These are phyloP conservation scores for Neodiprion lecontei DNA, from an alignment of 1,140 invertebrate genomes.

Conservation along the genomic window DNA sequence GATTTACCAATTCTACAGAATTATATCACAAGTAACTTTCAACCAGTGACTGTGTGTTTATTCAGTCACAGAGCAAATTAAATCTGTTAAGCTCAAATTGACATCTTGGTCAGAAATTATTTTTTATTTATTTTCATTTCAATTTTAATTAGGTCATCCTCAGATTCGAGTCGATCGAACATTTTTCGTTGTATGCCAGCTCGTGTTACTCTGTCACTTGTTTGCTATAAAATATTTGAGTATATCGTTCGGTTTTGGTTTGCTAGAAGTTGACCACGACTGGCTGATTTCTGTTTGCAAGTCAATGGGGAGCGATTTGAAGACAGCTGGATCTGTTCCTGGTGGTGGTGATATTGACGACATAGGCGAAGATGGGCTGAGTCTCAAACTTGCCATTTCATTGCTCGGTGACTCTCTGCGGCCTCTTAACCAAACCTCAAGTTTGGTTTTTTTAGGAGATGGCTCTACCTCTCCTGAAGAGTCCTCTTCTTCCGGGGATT, in stretches of 20 bases:
- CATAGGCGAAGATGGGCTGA: conserved; percentile 53
- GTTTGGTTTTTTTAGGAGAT: conserved; percentile 72
- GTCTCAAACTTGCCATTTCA: conserved; percentile 53
- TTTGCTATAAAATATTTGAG: conserved; percentile 58
- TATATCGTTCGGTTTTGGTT: conserved; percentile 57
- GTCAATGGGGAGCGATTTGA: conserved; percentile 51
- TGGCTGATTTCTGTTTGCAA: conserved; percentile 50
- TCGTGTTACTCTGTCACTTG: conserved; percentile 46
- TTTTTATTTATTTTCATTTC: too few relatives aligned
- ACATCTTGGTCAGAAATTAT: too few relatives aligned
- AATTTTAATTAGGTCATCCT: too few relatives aligned
- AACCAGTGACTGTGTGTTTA: too few relatives aligned
- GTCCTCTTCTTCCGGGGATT: conserved; percentile 45
- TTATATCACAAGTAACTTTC: too few relatives aligned
- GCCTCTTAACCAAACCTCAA: conserved; percentile 58
- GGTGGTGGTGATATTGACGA: conserved; percentile 38
- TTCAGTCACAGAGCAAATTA: too few relatives aligned
- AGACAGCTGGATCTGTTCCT: conserved; percentile 41
- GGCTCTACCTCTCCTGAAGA: conserved; percentile 71
- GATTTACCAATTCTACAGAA: too few relatives aligned
- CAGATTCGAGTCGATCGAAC: too few relatives aligned
- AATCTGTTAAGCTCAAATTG: too few relatives aligned
- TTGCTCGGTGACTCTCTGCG: conserved; percentile 55
- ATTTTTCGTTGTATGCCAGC: too few relatives aligned
- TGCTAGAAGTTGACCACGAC: conserved; percentile 50